Conservation (phyloP, 2,888 invertebrate genomes). For the Agrenia bidenticulata region DNA sequence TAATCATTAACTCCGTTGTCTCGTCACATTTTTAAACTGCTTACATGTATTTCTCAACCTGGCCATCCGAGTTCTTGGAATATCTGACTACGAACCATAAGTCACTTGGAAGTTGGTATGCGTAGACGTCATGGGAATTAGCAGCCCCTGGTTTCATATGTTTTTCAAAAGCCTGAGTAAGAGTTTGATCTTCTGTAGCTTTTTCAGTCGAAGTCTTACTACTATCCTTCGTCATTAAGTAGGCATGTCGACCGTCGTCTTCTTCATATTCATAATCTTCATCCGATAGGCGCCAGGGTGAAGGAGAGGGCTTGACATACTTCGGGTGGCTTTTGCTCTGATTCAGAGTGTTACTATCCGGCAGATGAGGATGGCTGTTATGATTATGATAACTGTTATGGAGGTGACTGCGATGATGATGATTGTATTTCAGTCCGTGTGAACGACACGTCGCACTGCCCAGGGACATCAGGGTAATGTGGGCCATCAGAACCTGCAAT, state of each 20-base stretch:
- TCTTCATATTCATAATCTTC: slow-evolving; percentile 39
- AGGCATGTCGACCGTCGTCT: slow-evolving; percentile 50
- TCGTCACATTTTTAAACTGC: too few relatives aligned
- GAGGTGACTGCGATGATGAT: slow-evolving; percentile 27
- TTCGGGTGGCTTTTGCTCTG: slow-evolving; percentile 31
- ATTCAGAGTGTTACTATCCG: slow-evolving; percentile 22
- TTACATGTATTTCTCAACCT: slow-evolving; percentile 53
- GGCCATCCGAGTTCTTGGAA: slow-evolving; percentile 46
- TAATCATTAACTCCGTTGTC: too few relatives aligned
- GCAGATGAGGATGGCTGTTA: slow-evolving; percentile 29
- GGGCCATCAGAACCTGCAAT: slow-evolving; percentile 25
- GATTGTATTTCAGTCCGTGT: slow-evolving; percentile 31
- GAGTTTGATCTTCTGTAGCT: slow-evolving; percentile 49
- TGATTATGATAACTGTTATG: slow-evolving; percentile 37
- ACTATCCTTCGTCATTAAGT: slow-evolving; percentile 50
- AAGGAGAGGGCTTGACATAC: slow-evolving; percentile 15
- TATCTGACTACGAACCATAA: slow-evolving; percentile 53
- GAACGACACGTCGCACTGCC: slow-evolving; percentile 18
- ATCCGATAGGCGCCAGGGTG: slow-evolving; percentile 13
- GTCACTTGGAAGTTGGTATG: slow-evolving; percentile 51
- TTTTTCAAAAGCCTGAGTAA: slow-evolving; percentile 50
- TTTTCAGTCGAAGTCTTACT: slow-evolving; percentile 30
- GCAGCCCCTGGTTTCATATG: slow-evolving; percentile 44
- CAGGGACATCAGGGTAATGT: slow-evolving; percentile 20
- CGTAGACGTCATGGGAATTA: slow-evolving; percentile 51